A percentile compares a stretch with the other conserved stretches of the same genome.
Evolutionary conservation across 2,113 vertebrate species (phyloP).

Genomic region (Anoura caudifer): DNA sequence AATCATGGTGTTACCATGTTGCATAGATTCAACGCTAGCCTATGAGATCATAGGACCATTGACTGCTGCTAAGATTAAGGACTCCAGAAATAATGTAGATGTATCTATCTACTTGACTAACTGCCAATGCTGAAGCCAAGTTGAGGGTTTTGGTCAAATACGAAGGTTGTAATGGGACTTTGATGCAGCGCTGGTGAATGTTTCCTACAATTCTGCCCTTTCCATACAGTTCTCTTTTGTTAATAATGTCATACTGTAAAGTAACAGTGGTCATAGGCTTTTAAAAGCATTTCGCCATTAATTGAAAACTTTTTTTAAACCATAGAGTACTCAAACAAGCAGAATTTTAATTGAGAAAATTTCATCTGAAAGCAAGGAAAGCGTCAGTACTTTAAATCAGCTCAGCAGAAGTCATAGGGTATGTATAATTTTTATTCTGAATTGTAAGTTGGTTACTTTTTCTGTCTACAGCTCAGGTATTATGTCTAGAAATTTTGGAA

Average conservation of each 20-base stretch:
- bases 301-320: conserved; percentile 65
- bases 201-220: neutral
- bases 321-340: conserved; percentile 60
- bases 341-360: conserved; percentile 61
- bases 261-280: neutral
- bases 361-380: conserved; percentile 15
- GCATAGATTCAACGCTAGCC: neutral
- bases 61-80: neutral
- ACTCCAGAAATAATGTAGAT: neutral
- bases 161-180: neutral
- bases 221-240: neutral
- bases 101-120: neutral
- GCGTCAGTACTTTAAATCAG: neutral
- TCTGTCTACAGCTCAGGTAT: neutral
- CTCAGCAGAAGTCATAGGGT: neutral
- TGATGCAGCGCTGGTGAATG: neutral
- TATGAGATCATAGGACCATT: neutral
- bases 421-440: conserved; percentile 54
- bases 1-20: neutral
- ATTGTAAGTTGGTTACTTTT: neutral
- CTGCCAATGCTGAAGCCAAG: neutral
- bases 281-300: conserved; percentile 61
- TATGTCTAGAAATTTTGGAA: neutral
- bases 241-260: neutral
- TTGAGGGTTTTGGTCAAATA: neutral